Conservation (phyloP, 1,140 invertebrate genomes). For the Chironomus tepperi region DNA sequence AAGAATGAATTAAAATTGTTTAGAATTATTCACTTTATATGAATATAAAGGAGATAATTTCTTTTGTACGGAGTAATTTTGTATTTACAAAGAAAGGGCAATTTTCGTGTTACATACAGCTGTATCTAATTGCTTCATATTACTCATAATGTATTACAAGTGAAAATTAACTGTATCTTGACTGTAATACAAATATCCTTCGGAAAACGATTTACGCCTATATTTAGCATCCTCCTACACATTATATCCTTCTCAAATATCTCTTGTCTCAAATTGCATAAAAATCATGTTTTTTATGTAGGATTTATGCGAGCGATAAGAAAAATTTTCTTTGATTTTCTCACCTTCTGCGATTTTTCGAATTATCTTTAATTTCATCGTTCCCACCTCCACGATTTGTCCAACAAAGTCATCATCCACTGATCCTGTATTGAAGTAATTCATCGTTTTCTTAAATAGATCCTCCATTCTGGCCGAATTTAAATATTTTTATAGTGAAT, state of each 20-base stretch:
- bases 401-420: conserved; percentile 84
- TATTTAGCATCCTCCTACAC: not conserved
- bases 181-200: too few species aligned
- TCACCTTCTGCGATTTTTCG: conserved; percentile 91
- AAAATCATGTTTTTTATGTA: not conserved
- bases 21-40: conserved; percentile 30
- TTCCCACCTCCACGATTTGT: conserved; percentile 79
- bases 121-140: too few species aligned
- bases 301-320: too few species aligned
- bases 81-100: not conserved
- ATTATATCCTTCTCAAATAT: not conserved
- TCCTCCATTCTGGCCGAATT: conserved; percentile 30
- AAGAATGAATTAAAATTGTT: too few species aligned
- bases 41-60: conserved; percentile 29
- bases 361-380: conserved; percentile 79
- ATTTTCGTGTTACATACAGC: not conserved
- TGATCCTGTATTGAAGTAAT: conserved; percentile 35
- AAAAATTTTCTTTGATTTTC: conserved; percentile 34
- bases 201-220: too few species aligned
- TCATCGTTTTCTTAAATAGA: conserved; percentile 3
- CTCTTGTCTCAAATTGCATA: not conserved
- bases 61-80: conserved; percentile 10
- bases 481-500: conserved; percentile 29
- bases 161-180: too few species aligned
- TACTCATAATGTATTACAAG: too few species aligned